Conservation (phyloP, 1,140 invertebrate species). For the Pygmarrhopalites habei region DNA sequence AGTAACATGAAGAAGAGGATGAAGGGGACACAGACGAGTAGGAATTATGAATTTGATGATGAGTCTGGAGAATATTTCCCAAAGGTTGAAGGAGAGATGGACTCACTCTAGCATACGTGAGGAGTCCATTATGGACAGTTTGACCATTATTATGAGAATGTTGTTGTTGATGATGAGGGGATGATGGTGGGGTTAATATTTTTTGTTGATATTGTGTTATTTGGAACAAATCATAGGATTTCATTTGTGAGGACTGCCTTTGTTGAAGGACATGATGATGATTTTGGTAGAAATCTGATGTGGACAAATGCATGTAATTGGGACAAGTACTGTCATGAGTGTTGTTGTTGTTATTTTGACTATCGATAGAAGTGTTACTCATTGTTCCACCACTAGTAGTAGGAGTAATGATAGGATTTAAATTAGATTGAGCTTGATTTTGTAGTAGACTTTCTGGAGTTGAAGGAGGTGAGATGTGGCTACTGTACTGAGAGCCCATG, state of each 20-base stretch:
- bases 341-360: background rate
- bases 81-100: background rate
- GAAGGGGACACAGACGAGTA: conserved; percentile 46
- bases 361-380: conserved; percentile 12
- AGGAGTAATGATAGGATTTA: too few species aligned
- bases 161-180: background rate
- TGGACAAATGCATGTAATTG: conserved; percentile 37
- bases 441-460: conserved; percentile 45
- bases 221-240: background rate
- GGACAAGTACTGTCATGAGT: conserved; percentile 12
- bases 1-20: conserved; percentile 45
- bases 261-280: conserved; percentile 18
- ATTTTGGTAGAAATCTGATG: conserved; percentile 40
- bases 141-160: background rate
- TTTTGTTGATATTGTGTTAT: conserved; percentile 1
- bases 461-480: conserved; percentile 48
- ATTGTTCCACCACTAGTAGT: too few species aligned
- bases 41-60: conserved; percentile 10
- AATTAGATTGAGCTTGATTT: background rate
- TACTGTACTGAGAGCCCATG: conserved; percentile 35
- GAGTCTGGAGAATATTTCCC: background rate
- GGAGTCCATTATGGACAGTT: background rate
- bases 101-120: background rate
- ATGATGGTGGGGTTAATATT: background rate
- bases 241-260: background rate